These are phyloP conservation scores for Candidula unifasciata DNA, from an alignment of 2,888 invertebrate species.

Conservation along the genomic window DNA sequence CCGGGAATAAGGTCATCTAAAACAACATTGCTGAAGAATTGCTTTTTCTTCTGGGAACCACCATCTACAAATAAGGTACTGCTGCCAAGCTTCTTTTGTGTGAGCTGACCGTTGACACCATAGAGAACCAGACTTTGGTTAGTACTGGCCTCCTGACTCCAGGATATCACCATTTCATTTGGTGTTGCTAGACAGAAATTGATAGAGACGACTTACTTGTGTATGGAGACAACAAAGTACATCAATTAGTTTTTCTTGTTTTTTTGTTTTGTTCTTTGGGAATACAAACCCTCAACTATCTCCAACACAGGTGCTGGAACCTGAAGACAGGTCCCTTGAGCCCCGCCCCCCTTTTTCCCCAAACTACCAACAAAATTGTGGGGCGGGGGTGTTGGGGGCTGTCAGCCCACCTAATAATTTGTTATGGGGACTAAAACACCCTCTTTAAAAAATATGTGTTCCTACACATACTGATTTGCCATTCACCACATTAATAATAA, in stretches of 20 bases:
- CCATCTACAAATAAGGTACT: slow-evolving; percentile 71
- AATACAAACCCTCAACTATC: no score
- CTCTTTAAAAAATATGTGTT: no score
- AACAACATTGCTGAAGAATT: slow-evolving; percentile 72
- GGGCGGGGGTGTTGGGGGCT: no score
- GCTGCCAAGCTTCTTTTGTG: slow-evolving; percentile 57
- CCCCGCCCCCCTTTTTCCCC: no score
- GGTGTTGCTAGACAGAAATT: slow-evolving; percentile 15
- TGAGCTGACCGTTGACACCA: slow-evolving; percentile 13
- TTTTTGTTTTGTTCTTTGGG: no score
- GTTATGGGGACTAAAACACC: no score
- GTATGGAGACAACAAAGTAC: background rate
- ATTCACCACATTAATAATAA: no score
- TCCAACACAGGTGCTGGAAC: no score
- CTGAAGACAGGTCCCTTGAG: no score
- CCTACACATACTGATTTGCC: no score
- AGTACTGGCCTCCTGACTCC: slow-evolving; percentile 42
- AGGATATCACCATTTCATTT: slow-evolving; percentile 49
- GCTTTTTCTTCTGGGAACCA: slow-evolving; percentile 55
- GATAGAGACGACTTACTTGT: background rate
- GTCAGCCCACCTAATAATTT: no score
- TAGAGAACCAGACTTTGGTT: slow-evolving; percentile 29
- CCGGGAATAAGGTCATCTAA: slow-evolving; percentile 69
- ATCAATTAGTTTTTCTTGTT: background rate
- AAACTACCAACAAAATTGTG: no score